These are phyloP conservation scores for Phalanger gymnotis DNA, from an alignment of 2,797 vertebrate genomes.

Conservation along the genomic window DNA sequence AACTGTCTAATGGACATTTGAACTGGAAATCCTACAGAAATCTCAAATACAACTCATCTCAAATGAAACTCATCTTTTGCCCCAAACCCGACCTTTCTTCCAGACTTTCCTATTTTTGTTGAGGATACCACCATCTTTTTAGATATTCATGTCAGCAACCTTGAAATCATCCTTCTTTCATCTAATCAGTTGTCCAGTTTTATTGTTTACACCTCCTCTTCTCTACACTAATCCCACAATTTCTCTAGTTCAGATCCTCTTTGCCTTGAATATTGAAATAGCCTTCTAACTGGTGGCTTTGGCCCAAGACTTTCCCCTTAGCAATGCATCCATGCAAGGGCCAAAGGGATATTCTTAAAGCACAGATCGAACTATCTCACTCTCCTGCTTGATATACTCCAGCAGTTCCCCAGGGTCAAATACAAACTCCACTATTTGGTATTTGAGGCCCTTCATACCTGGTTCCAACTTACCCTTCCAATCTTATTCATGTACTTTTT, in stretches of 20 bases:
- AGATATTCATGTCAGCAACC: neutral
- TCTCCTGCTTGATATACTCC: neutral
- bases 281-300: neutral
- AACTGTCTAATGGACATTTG: neutral
- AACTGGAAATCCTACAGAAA: neutral
- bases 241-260: neutral
- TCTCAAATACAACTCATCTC: neutral
- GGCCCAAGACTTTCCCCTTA: neutral
- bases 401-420: neutral
- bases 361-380: neutral
- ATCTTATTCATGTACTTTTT: neutral
- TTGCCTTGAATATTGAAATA: neutral
- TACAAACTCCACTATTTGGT: neutral
- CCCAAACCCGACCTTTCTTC: neutral
- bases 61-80: neutral
- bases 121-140: neutral
- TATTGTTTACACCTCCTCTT: neutral
- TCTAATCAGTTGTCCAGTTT: neutral
- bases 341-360: neutral
- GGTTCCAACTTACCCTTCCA: neutral
- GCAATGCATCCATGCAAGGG: neutral
- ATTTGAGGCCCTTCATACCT: neutral
- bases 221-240: neutral
- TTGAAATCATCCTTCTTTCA: neutral
- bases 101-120: neutral